A percentile compares a stretch with the other conserved stretches of the same genome.
phyloP scores from a whole-genome alignment of 2,888 invertebrate species.

The Lordiphosa andalusiaca region DNA sequence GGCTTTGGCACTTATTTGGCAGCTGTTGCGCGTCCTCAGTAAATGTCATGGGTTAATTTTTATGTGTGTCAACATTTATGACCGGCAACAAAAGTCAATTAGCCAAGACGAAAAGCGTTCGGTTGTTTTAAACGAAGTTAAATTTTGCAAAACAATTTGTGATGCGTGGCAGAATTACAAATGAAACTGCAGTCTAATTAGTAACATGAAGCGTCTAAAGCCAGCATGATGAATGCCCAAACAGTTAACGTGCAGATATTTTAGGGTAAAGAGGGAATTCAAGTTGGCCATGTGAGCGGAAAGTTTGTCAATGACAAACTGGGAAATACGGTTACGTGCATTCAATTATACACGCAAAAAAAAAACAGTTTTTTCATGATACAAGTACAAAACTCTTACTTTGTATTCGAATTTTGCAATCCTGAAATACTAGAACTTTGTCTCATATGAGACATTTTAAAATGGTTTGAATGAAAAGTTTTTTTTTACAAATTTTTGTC shows the following conservation, averaged over 20 bases:
- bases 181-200: slow-evolving; percentile 43
- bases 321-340: not conserved
- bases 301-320: slow-evolving; percentile 24
- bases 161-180: slow-evolving; percentile 3
- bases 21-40: slow-evolving; percentile 37
- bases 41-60: slow-evolving; percentile 24
- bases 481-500: no score
- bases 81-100: slow-evolving; percentile 60
- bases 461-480: no score
- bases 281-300: slow-evolving; percentile 13
- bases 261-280: not conserved
- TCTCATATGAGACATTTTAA: no score
- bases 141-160: slow-evolving; percentile 4
- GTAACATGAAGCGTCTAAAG: slow-evolving; percentile 41
- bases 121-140: not conserved
- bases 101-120: slow-evolving; percentile 29
- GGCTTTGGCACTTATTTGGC: slow-evolving; percentile 16
- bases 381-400: no score
- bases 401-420: no score
- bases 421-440: no score
- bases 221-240: slow-evolving; percentile 41
- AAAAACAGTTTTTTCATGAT: no score
- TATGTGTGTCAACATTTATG: slow-evolving; percentile 55
- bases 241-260: slow-evolving; percentile 25
- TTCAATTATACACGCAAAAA: not conserved